Evolutionary conservation across 2,797 vertebrate genomes (phyloP), one percentile per base, ranked within the genome.

Genomic region (Ispidina lecontei): DNA sequence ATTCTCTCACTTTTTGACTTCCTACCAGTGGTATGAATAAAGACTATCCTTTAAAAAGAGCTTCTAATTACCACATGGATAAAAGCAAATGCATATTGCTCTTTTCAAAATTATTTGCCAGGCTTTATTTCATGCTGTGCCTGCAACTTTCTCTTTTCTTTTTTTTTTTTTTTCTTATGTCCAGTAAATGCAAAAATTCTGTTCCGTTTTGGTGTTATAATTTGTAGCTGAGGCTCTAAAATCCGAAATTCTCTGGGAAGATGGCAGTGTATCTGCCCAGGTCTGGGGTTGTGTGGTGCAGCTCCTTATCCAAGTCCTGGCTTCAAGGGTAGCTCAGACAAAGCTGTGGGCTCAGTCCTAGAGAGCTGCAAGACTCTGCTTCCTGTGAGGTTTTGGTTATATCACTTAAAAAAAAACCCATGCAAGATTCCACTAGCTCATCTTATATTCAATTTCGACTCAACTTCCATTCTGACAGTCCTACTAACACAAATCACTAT

Each of bases 1-100:
- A 81, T 93, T 93, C 73, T 73, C 76, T 92, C 95, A 72, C 72
- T 93, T 94, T 77, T 91, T 65, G 12, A 93, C 92, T 94, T 79
- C 92, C 76, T 87, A 76, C 84, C 79, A 88, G 72, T 70, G 60
- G 54, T 44, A 82, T 90, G 94, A 95, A 91, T 93, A 85, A 95
- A 73, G 82, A 89, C 49, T 69, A 69, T 60, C 79, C 64, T 73
- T 91, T 87, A 37, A 85, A 96, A 95, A 55, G 84, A 37, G 7
- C 86, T 91, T 73, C 28, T 96, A 96, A 95, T 97, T 96, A 89
- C 70, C 15, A 9, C 3, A 2, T 0, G 56, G 78, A 96, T 91
- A 95, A 95, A 94, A 94, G 85, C 47, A 55, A 87, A 89, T 44
- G 52, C n/a, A 52, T 79, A 89, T 82, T 89, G 70, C 79, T 93